Evolutionary conservation across 2,888 invertebrate genomes (phyloP).

Genomic region (Nebria salina): DNA sequence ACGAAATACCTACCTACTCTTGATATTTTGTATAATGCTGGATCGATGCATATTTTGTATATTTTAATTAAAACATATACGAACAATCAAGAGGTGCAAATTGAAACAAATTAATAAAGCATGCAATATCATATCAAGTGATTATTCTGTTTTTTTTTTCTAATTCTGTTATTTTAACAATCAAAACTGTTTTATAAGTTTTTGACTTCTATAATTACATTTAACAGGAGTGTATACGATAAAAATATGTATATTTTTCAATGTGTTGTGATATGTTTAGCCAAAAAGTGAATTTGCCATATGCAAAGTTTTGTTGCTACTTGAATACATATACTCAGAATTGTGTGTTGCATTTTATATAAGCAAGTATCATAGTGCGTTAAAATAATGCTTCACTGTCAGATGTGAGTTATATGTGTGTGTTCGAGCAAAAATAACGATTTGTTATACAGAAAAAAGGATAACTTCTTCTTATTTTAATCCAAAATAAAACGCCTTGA

Average conservation of each 20-base stretch:
- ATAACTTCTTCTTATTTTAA: slow-evolving; percentile 20
- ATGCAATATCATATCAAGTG: background rate
- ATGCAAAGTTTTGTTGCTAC: background rate
- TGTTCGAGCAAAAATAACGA: slow-evolving; percentile 32
- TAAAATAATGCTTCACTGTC: slow-evolving; percentile 39
- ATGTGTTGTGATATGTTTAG: too few relatives aligned
- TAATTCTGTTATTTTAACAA: too few relatives aligned
- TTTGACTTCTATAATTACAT: too few relatives aligned
- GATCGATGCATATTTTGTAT: slow-evolving; percentile 34
- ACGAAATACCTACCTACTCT: slow-evolving; percentile 27
- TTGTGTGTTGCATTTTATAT: slow-evolving; percentile 41
- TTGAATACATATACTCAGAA: slow-evolving; percentile 20
- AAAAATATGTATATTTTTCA: too few relatives aligned
- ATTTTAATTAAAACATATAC: background rate
- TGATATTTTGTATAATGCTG: background rate
- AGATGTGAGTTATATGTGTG: slow-evolving; percentile 37
- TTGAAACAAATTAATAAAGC: background rate
- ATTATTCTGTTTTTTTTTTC: too few relatives aligned
- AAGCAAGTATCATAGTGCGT: slow-evolving; percentile 28
- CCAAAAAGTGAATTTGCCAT: background rate
- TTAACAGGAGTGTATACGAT: too few relatives aligned
- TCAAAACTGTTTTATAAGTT: too few relatives aligned
- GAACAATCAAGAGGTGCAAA: background rate
- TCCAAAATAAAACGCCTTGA: background rate
- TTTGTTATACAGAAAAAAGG: slow-evolving; percentile 32